Conservation (phyloP, 2,113 vertebrate species). For the Phalacrocorax brasilianus region DNA sequence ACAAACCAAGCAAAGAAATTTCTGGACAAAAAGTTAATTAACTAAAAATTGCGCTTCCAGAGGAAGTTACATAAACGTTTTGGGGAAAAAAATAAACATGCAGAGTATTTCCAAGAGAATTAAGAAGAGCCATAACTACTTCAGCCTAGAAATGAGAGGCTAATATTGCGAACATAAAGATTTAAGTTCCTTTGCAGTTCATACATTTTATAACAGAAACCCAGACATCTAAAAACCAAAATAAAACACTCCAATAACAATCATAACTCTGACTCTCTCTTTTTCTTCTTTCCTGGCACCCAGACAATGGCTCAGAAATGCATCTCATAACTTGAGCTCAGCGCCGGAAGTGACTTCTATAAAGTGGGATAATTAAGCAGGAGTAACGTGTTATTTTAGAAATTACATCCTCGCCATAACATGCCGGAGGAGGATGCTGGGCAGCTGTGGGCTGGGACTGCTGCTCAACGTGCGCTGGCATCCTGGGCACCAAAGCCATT, state of each 20-base stretch:
- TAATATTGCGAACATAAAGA: slow-evolving; percentile 55
- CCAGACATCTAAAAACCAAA: slow-evolving; percentile 61
- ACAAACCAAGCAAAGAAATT: slow-evolving; percentile 6
- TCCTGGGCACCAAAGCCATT: background rate
- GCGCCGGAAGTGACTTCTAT: slow-evolving; percentile 48
- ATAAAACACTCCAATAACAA: slow-evolving; percentile 62
- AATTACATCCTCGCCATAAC: slow-evolving; percentile 52
- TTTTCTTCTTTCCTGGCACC: slow-evolving; percentile 43
- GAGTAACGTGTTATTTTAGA: slow-evolving; percentile 57
- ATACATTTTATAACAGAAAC: slow-evolving; percentile 58
- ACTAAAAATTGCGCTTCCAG: slow-evolving; percentile 44
- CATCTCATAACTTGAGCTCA: slow-evolving; percentile 17
- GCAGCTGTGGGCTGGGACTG: background rate
- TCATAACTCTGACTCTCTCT: slow-evolving; percentile 28
- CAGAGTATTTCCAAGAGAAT: slow-evolving; percentile 37
- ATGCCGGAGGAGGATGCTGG: background rate
- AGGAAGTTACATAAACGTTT: slow-evolving; percentile 56
- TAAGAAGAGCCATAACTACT: slow-evolving; percentile 40
- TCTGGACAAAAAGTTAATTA: slow-evolving; percentile 48
- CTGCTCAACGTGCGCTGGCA: background rate
- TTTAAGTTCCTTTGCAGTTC: slow-evolving; percentile 60
- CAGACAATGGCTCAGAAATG: slow-evolving; percentile 33
- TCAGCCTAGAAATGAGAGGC: slow-evolving; percentile 53
- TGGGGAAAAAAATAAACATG: slow-evolving; percentile 9
- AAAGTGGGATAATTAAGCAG: slow-evolving; percentile 56